phyloP scores from a whole-genome alignment of 2,797 vertebrate species.

The Pipistrellus pipistrellus region DNA sequence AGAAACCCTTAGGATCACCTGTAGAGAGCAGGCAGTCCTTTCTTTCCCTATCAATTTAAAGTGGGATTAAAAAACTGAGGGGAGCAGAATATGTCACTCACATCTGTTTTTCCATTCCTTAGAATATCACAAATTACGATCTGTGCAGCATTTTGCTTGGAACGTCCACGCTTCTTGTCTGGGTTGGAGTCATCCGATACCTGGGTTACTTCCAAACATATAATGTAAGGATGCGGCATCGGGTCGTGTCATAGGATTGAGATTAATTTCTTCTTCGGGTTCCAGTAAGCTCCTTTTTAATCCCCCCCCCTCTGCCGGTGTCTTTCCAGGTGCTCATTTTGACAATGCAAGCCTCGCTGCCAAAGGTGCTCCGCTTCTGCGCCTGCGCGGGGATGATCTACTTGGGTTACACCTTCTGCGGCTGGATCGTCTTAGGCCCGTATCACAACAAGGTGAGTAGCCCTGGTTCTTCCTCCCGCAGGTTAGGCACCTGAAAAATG shows the following conservation, averaged over 20 bases:
- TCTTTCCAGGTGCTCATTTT: slow-evolving; percentile 94
- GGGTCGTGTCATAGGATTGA: neutral
- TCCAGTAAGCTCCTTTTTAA: neutral
- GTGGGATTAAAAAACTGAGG: neutral
- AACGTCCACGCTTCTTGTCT: slow-evolving; percentile 96
- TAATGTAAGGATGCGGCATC: slow-evolving; percentile 91
- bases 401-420: slow-evolving; percentile 98
- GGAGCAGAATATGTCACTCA: slow-evolving; percentile 41
- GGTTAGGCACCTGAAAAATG: accelerated
- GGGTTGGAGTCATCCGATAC: slow-evolving; percentile 98
- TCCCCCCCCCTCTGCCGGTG: accelerated
- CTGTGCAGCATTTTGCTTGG: slow-evolving; percentile 98
- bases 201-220: slow-evolving; percentile 98
- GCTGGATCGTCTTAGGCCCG: slow-evolving; percentile 98
- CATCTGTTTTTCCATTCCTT: slow-evolving; percentile 65
- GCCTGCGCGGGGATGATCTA: slow-evolving; percentile 99
- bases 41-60: neutral
- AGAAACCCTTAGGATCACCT: neutral
- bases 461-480: neutral
- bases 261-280: neutral
- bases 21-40: neutral
- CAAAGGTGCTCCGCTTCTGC: slow-evolving; percentile 97
- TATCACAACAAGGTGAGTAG: slow-evolving; percentile 96
- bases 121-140: slow-evolving; percentile 97
- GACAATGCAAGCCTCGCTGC: slow-evolving; percentile 96